A percentile compares a stretch with the other conserved stretches of the same genome.
Evolutionary conservation across 1,140 invertebrate genomes (phyloP).

Genomic region (Uloborus diversus): DNA sequence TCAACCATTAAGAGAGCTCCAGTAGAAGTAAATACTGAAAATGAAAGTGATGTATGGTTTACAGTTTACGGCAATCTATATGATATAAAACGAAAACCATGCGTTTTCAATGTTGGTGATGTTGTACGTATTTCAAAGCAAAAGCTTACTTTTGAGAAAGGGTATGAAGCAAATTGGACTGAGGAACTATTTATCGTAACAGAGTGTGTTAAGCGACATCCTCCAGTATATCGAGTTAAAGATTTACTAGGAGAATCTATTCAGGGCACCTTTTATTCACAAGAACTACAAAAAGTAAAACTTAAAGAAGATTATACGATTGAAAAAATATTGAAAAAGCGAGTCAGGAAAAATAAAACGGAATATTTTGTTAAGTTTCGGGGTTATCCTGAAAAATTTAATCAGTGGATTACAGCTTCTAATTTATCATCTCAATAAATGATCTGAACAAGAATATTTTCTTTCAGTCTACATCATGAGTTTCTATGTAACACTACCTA

Average conservation of each 20-base stretch:
- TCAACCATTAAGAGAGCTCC: slow-evolving; percentile 65
- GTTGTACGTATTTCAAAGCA: slow-evolving; percentile 38
- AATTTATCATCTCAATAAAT: slow-evolving; percentile 58
- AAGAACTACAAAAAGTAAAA: slow-evolving; percentile 2
- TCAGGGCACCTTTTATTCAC: slow-evolving; percentile 31
- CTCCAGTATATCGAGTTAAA: neutral
- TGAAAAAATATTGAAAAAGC: neutral
- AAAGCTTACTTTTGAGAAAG: slow-evolving; percentile 53
- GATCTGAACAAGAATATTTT: neutral
- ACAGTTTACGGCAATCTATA: slow-evolving; percentile 49
- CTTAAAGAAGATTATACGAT: neutral
- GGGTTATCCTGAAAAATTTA: slow-evolving; percentile 50
- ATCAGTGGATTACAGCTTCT: slow-evolving; percentile 62
- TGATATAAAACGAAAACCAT: slow-evolving; percentile 44
- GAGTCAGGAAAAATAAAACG: neutral
- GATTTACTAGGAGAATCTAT: slow-evolving; percentile 32
- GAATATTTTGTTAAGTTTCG: slow-evolving; percentile 14
- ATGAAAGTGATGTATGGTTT: slow-evolving; percentile 11
- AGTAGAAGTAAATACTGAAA: slow-evolving; percentile 60
- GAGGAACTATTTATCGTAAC: neutral
- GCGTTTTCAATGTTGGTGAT: slow-evolving; percentile 61
- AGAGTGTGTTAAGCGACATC: neutral
- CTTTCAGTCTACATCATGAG: neutral
- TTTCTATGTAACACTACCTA: slow-evolving; percentile 1
- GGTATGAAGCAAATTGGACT: neutral